Percentiles rank a stretch among this genome's conserved stretches.
Conservation (phyloP, 2,888 invertebrate species). For the Diachrysia chrysitis region DNA sequence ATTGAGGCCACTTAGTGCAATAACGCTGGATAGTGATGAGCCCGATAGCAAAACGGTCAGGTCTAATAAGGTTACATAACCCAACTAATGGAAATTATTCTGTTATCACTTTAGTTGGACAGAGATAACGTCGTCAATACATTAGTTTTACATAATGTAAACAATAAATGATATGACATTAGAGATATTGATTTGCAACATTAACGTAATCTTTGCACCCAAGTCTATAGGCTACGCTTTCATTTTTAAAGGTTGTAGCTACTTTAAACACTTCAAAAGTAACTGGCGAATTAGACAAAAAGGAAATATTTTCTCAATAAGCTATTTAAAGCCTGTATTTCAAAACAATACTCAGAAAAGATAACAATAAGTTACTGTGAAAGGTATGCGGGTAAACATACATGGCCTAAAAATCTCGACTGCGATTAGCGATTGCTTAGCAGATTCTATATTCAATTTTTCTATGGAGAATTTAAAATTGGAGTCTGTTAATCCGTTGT, state of each 20-base stretch:
- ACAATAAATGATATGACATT: slow-evolving; percentile 18
- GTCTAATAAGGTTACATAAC: slow-evolving; percentile 50
- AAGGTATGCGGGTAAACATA: background rate
- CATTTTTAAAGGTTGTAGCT: too few species aligned
- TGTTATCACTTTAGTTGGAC: slow-evolving; percentile 41
- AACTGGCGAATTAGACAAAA: too few species aligned
- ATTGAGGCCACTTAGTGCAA: slow-evolving; percentile 48
- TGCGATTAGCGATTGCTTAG: too few species aligned
- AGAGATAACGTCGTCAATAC: slow-evolving; percentile 27
- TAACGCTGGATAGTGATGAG: slow-evolving; percentile 30
- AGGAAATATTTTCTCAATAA: too few species aligned
- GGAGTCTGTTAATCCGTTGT: too few species aligned
- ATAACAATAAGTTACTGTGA: background rate
- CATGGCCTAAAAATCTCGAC: too few species aligned
- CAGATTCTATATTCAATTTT: too few species aligned
- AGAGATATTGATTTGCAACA: background rate
- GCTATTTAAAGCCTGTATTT: too few species aligned
- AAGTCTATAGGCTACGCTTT: too few species aligned
- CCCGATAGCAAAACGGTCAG: slow-evolving; percentile 37
- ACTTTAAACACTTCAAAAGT: too few species aligned
- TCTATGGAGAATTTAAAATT: too few species aligned
- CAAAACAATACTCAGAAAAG: background rate
- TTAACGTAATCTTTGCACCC: background rate
- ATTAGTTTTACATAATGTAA: slow-evolving; percentile 1
- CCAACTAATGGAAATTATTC: slow-evolving; percentile 41